Conservation (phyloP, 2,797 vertebrate species). For the Mallotus villosus region DNA sequence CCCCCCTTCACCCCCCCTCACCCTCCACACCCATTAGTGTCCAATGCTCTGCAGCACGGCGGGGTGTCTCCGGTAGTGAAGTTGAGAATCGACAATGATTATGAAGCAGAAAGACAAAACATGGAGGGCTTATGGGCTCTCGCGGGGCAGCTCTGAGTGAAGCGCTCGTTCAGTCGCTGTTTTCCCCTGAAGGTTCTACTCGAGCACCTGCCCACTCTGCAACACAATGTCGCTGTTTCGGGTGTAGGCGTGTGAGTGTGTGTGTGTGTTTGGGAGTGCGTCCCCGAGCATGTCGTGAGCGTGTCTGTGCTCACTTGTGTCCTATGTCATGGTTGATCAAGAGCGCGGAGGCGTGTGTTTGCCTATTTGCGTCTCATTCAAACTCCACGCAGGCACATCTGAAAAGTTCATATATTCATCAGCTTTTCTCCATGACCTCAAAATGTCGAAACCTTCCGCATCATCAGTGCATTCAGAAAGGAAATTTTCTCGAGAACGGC, state of each 20-base stretch:
- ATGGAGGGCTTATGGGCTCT: slow-evolving; percentile 36
- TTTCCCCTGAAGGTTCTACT: not conserved
- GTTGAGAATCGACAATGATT: slow-evolving; percentile 38
- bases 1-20: not conserved
- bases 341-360: too few relatives aligned
- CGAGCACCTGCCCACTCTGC: not conserved
- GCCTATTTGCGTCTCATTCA: not conserved
- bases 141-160: slow-evolving; percentile 44
- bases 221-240: not conserved
- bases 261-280: not conserved
- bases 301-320: not conserved
- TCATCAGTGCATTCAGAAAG: not conserved
- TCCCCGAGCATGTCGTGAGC: not conserved
- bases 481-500: slow-evolving; percentile 12
- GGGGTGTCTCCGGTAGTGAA: not conserved
- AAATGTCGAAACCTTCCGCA: not conserved
- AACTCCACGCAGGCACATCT: not conserved
- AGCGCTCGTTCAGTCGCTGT: slow-evolving; percentile 39
- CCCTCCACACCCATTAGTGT: too few relatives aligned
- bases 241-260: not conserved
- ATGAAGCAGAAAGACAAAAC: slow-evolving; percentile 40
- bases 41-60: slow-evolving; percentile 49
- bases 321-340: too few relatives aligned
- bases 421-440: not conserved
- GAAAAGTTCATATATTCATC: not conserved